Evolutionary conservation across 2,888 invertebrate species (phyloP).

Genomic region (Gastracanthus pulcherrimus): DNA sequence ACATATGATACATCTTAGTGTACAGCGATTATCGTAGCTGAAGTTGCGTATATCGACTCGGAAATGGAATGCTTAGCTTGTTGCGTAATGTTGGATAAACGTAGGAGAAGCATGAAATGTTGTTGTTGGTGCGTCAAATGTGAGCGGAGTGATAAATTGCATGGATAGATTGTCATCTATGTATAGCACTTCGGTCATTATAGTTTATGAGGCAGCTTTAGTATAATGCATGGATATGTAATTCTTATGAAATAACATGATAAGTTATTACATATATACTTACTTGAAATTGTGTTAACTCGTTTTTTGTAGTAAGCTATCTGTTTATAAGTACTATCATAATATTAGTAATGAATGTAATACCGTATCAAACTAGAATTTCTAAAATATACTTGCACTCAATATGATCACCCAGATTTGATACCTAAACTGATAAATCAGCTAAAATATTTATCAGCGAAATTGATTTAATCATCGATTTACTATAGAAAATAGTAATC

Average conservation of each 20-base stretch:
- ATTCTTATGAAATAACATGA: background rate
- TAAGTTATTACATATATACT: too few species aligned
- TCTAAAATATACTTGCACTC: background rate
- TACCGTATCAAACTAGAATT: background rate
- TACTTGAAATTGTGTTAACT: too few species aligned
- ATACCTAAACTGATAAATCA: background rate
- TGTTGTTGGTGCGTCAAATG: background rate
- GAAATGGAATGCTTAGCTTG: background rate
- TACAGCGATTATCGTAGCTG: background rate
- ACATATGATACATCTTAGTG: background rate
- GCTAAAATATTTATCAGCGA: background rate
- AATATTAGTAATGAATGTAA: too few species aligned
- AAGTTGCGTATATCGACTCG: background rate
- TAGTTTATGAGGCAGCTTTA: background rate
- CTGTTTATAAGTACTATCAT: too few species aligned
- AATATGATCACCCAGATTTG: background rate
- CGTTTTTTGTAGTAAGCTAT: too few species aligned
- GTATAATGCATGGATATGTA: background rate
- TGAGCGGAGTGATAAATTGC: background rate
- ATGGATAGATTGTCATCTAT: background rate
- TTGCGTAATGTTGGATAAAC: conserved; percentile 13
- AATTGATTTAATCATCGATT: background rate
- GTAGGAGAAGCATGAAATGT: background rate
- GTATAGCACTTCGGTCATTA: background rate
- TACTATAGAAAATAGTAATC: background rate